Evolutionary conservation across 2,888 invertebrate species (phyloP).

Genomic region (Cyaniris semiargus): DNA sequence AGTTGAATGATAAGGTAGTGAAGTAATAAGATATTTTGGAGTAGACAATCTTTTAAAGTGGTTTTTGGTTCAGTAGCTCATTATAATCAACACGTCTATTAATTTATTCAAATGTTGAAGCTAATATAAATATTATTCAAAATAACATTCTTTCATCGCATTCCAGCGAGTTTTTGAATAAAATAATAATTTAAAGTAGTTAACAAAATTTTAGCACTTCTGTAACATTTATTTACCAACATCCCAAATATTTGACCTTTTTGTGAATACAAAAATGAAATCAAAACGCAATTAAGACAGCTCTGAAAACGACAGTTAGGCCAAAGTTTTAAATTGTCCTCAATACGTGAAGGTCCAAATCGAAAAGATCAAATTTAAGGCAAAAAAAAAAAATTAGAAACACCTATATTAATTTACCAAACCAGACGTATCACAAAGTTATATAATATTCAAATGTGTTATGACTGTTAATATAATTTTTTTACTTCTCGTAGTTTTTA

Average conservation of each 20-base stretch:
- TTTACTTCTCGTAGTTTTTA: no score
- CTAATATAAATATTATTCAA: constrained; percentile 13
- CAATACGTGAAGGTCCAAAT: neutral
- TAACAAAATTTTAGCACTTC: constrained; percentile 10
- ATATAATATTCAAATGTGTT: no score
- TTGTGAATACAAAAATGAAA: neutral
- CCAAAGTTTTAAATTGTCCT: neutral
- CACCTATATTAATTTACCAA: no score
- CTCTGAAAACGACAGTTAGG: neutral
- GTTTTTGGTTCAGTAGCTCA: neutral
- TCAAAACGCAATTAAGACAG: neutral
- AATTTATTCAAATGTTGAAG: constrained; percentile 5
- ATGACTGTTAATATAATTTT: no score
- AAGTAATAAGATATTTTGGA: neutral
- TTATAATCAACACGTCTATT: neutral
- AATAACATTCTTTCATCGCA: neutral
- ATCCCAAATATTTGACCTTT: constrained; percentile 29
- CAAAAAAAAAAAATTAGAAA: no score
- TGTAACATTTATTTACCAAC: constrained; percentile 25
- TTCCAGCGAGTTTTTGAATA: neutral
- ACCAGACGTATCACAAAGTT: no score
- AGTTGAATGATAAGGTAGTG: neutral
- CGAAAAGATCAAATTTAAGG: no score
- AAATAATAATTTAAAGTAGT: neutral
- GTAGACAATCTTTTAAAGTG: neutral